phyloP scores from a whole-genome alignment of 2,888 invertebrate species.

The Tridacna gigas region DNA sequence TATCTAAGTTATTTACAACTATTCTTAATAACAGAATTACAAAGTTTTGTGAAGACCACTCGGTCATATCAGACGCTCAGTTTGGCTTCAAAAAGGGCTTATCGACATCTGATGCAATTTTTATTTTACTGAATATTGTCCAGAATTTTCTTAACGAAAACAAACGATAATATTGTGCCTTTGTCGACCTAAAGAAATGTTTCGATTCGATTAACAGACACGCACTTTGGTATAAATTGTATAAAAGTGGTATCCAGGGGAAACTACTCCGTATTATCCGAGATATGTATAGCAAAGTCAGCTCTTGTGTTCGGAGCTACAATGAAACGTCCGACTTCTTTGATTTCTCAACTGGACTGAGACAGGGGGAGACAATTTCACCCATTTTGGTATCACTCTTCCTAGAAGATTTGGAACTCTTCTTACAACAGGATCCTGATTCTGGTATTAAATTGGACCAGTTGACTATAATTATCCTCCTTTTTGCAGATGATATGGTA shows the following conservation, averaged over 20 bases:
- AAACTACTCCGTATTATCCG: conserved; percentile 18
- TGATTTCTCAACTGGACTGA: not conserved
- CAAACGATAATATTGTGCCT: conserved; percentile 26
- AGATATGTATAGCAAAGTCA: conserved; percentile 34
- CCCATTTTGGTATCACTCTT: conserved; percentile 25
- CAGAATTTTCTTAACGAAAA: conserved; percentile 2
- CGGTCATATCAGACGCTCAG: conserved; percentile 29
- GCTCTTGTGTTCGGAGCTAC: conserved; percentile 23
- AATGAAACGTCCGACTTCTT: conserved; percentile 19
- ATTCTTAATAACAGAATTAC: conserved; percentile 33
- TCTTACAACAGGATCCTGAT: not conserved
- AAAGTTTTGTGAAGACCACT: conserved; percentile 25
- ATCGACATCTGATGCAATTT: conserved; percentile 38
- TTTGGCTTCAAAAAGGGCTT: conserved; percentile 27
- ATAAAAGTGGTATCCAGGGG: conserved; percentile 21
- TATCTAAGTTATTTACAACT: conserved; percentile 35
- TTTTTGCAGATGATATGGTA: conserved; percentile 21
- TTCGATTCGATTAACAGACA: conserved; percentile 34
- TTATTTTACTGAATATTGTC: not conserved
- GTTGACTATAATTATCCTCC: not conserved
- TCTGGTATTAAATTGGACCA: not conserved
- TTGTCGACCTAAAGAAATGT: conserved; percentile 31
- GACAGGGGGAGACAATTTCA: conserved; percentile 20
- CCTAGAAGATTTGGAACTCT: conserved; percentile 2
- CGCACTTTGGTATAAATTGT: conserved; percentile 29